Base-by-base conservation (phyloP, 2,888 invertebrate species). In the Liopterus haemorrhoidalis region DNA sequence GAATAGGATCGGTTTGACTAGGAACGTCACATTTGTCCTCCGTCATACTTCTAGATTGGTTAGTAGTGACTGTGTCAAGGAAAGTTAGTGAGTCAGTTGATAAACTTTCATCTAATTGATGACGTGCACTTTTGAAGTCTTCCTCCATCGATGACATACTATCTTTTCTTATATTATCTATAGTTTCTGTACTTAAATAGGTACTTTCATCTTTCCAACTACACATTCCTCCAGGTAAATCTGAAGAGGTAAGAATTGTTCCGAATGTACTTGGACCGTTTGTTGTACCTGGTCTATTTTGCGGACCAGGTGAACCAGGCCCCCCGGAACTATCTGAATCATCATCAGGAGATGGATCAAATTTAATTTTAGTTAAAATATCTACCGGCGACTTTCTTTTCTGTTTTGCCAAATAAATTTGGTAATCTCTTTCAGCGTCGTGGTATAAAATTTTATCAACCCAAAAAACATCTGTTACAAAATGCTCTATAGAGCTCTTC, bases 191-290 rank as follows among this genome's bases (percentile, higher is more conserved):
- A 58, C 81, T 74, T 58, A 87, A 70, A 60, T 85, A 86, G 37
- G 87, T 85, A 62, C 84, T 86, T 62, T 84, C 78, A 62, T 85
- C 87, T 63, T 78, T 79, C 86, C 86, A 87, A 62, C 83, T 81
- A 65, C 84, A 84, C 56, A 87, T 77, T 42, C 86, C 86, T 49
- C 85, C 85, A 4, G 87, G 87, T 52, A 87, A 70, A 67, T 84
- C 82, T 60, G 83, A 79, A 36, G 81, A 76, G 57, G 81, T 74
- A 58, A 78, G 79, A 59, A 79, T 78, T 9, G 82, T 79, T 24
- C 69, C 69, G 35, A 73, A 75, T 15, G 59, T 37, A 16, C 46
- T 35, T 16, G 46, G 41, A n/a, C 38, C 42, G 33, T 39, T 25
- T 8, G 50, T 35, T 31, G 52, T 50, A 14, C 49, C 49, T 5